Evolutionary conservation across 23 tunicate genomes (phyloP).

Genomic region (Styela clava): DNA sequence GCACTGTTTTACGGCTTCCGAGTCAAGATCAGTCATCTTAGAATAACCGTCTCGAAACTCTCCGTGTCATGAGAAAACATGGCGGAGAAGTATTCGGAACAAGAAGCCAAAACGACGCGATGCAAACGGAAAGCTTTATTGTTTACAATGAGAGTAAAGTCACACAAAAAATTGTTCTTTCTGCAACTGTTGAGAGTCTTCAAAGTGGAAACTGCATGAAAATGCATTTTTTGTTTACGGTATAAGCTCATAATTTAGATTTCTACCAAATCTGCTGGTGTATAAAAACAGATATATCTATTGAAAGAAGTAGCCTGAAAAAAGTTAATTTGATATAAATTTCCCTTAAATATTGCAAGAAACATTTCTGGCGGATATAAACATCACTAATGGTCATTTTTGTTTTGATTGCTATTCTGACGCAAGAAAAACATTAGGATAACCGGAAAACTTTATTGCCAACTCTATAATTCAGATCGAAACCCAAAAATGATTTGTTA

Average conservation of each 20-base stretch:
- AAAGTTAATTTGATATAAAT: no score
- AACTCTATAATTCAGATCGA: no score
- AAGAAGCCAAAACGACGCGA: slow-evolving; percentile 7
- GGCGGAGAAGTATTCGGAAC: slow-evolving; percentile 1
- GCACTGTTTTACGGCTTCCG: slow-evolving; percentile 13
- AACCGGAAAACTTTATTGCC: no score
- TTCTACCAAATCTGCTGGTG: no score
- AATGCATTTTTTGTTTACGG: neutral
- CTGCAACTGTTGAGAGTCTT: neutral
- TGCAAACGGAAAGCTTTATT: slow-evolving; percentile 7
- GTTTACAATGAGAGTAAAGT: slow-evolving; percentile 2
- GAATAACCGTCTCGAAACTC: slow-evolving; percentile 1
- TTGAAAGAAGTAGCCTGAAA: no score
- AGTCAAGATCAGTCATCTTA: neutral
- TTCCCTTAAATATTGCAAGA: no score
- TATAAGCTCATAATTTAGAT: neutral
- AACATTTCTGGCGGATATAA: no score
- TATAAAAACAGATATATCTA: no score
- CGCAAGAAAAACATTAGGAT: no score
- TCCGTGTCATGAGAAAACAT: slow-evolving; percentile 12
- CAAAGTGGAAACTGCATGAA: neutral
- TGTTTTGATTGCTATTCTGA: no score
- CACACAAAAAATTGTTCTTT: slow-evolving; percentile 1
- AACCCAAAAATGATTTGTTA: no score
- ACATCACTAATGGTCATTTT: no score